Percentiles rank a stretch among this genome's conserved stretches.
Conservation (phyloP, 2,113 vertebrate genomes). For the Pteropus alecto region DNA sequence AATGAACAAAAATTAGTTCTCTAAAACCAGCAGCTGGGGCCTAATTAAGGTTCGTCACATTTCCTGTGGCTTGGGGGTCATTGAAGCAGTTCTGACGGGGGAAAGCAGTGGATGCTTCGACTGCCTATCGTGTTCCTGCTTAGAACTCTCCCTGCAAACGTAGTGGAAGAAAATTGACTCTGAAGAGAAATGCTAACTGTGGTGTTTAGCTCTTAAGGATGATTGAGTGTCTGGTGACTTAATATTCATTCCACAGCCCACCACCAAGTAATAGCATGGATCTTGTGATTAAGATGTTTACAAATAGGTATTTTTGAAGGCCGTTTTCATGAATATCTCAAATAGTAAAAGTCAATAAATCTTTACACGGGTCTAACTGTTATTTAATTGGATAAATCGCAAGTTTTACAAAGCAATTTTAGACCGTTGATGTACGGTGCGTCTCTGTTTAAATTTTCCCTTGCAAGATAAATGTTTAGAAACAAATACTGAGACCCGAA, state of each 20-base stretch:
- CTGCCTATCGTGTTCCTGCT: neutral
- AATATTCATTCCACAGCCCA: constrained; percentile 17
- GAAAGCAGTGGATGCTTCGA: neutral
- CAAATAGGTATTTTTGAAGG: constrained; percentile 51
- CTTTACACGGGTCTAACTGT: neutral
- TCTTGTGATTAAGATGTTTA: constrained; percentile 66
- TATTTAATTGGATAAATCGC: constrained; percentile 63
- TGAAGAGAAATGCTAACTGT: constrained; percentile 9
- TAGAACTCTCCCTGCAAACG: neutral
- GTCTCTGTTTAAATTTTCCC: constrained; percentile 55
- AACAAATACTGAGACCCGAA: constrained; percentile 11
- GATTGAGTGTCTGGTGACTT: constrained; percentile 35
- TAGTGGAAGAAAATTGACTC: constrained; percentile 23
- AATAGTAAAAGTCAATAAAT: constrained; percentile 60
- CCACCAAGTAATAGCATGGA: neutral
- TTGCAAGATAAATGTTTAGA: constrained; percentile 52
- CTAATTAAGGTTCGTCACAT: neutral
- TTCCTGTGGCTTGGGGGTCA: neutral
- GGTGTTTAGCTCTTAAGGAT: constrained; percentile 9
- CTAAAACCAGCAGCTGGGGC: neutral
- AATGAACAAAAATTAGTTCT: neutral
- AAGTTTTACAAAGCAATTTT: constrained; percentile 46
- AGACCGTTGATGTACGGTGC: neutral
- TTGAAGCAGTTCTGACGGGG: neutral
- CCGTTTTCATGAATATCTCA: constrained; percentile 49